A percentile compares a stretch with the other conserved stretches of the same genome.
Evolutionary conservation across 2,113 vertebrate genomes (phyloP).

Genomic region (Limanda limanda): DNA sequence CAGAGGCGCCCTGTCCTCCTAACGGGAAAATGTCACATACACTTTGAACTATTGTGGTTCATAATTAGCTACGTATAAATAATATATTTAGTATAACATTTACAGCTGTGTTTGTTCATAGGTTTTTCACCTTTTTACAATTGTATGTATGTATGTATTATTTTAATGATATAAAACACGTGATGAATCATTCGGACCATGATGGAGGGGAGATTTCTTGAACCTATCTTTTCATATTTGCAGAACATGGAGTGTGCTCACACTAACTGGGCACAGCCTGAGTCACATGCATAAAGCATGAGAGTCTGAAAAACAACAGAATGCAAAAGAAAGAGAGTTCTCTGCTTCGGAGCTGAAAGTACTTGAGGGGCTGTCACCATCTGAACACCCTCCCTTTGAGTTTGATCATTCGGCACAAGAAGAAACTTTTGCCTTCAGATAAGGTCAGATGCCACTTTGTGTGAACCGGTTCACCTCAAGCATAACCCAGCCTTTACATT

Average conservation of each 20-base stretch:
- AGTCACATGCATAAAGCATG: neutral
- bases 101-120: too few species aligned
- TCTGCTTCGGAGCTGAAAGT: too few species aligned
- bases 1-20: conserved; percentile 13
- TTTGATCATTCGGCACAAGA: too few species aligned
- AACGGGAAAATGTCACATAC: conserved; percentile 52
- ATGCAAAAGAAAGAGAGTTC: too few species aligned
- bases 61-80: conserved; percentile 22
- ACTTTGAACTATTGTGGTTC: conserved; percentile 56
- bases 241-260: neutral
- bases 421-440: too few species aligned
- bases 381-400: too few species aligned
- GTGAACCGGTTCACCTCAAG: neutral
- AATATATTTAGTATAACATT: neutral
- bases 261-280: neutral
- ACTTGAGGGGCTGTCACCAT: too few species aligned
- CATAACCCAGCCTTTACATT: too few species aligned
- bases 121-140: too few species aligned
- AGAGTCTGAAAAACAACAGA: neutral
- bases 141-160: neutral
- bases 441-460: too few species aligned
- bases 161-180: neutral
- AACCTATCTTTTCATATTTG: neutral
- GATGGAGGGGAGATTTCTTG: neutral
- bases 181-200: neutral